Percentiles rank a stretch among this genome's conserved stretches.
Evolutionary conservation across 2,888 invertebrate genomes (phyloP).

Genomic region (Latrodectus elegans): DNA sequence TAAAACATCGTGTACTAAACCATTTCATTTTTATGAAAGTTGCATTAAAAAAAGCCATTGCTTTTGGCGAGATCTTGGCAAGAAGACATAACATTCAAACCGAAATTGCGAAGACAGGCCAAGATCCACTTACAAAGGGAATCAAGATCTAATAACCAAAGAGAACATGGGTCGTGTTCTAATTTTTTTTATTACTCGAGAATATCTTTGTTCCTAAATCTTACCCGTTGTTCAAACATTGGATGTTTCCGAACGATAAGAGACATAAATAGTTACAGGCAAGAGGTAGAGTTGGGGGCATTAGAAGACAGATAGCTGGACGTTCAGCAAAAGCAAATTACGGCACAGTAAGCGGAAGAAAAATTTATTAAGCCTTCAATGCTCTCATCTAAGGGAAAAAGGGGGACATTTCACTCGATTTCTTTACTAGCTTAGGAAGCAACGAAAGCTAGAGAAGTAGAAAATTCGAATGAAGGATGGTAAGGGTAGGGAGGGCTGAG

Average conservation of each 20-base stretch:
- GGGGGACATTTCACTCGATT: slow-evolving; percentile 38
- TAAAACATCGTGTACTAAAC: too few relatives aligned
- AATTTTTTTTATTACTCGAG: slow-evolving; percentile 11
- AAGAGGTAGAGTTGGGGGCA: neutral
- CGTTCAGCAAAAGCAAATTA: slow-evolving; percentile 57
- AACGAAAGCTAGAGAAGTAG: slow-evolving; percentile 4
- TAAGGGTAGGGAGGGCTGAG: neutral
- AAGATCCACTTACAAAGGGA: too few relatives aligned
- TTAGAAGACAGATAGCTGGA: slow-evolving; percentile 43
- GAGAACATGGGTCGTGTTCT: neutral
- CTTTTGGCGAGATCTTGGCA: too few relatives aligned
- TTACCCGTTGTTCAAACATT: slow-evolving; percentile 43
- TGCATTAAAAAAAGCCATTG: too few relatives aligned
- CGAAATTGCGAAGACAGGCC: too few relatives aligned
- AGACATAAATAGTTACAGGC: slow-evolving; percentile 34
- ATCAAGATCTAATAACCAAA: too few relatives aligned
- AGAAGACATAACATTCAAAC: too few relatives aligned
- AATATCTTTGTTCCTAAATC: slow-evolving; percentile 26
- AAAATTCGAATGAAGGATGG: slow-evolving; percentile 15
- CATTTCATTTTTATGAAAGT: too few relatives aligned
- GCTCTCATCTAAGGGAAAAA: slow-evolving; percentile 20
- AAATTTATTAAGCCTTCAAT: slow-evolving; percentile 65
- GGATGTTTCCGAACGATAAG: slow-evolving; percentile 52
- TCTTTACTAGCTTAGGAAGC: slow-evolving; percentile 26
- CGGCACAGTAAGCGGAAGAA: slow-evolving; percentile 25